Evolutionary conservation across 2,113 vertebrate species (phyloP), one percentile per base, ranked within the genome.

Genomic region (Ciconia boyciana): DNA sequence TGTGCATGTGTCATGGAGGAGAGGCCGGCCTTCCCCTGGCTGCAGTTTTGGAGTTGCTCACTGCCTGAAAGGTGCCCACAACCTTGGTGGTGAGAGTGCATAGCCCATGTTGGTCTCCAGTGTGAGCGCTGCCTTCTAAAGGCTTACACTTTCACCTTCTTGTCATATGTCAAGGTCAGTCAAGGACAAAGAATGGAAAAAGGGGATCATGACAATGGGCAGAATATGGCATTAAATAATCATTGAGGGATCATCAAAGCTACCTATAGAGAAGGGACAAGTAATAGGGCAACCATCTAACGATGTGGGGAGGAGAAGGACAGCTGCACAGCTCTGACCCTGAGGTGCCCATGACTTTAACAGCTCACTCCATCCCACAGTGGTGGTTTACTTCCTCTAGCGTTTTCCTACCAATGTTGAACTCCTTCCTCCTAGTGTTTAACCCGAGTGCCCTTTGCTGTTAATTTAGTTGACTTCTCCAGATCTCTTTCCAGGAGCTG

Each of bases 301-400:
- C 0, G 1, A 0, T 0, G 34, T 1, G 3, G 57, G 16, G 31
- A 32, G 64, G 13, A 44, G 52, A 7, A 26, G n/a, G 17, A 9
- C 1, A 20, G 58, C 52, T 6, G 83, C 5, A 1, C 15, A 2
- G 57, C 36, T 34, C 11, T 18, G 43, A 11, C 16, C 16, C 2
- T 0, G 31, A 9, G 29, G 1, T 0, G 3, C 51, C 61, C 1
- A 0, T 10, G n/a, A 2, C 41, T 7, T 4, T 3, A 17, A 3
- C 61, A 41, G 66, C 8, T 3, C 1, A 0, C 1, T 0, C 1
- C 25, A 18, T 61, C 11, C 12, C 7, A 1, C 3, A 2, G 34
- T 1, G 1, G 28, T 1, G 8, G 9, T 7, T 36, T 25, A 0
- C 21, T 18, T 15, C 41, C 32, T 17, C 3, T 0, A 1, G 32